Conservation (phyloP, 2,797 vertebrate species). For the Mormyrops attenuatus region DNA sequence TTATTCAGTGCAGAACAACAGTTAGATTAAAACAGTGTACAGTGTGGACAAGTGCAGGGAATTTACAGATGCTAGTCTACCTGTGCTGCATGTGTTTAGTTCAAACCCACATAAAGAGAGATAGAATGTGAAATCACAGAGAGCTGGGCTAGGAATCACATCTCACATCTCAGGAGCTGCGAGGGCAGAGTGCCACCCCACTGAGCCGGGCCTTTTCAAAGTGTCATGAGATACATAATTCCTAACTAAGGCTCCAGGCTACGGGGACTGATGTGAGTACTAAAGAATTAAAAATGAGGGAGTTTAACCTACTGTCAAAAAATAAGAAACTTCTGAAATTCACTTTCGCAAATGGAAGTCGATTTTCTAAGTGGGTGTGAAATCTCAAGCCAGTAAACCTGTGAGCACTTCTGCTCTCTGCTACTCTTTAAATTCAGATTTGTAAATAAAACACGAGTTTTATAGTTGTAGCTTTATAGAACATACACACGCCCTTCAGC, state of each 20-base stretch:
- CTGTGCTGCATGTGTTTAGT: neutral
- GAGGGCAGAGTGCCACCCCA: neutral
- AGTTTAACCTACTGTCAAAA: slow-evolving; percentile 6
- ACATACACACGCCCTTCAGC: slow-evolving; percentile 7
- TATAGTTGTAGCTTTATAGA: neutral
- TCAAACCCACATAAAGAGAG: neutral
- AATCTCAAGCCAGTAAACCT: slow-evolving; percentile 3
- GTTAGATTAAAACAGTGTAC: neutral
- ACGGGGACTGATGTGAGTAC: neutral
- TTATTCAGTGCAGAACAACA: neutral
- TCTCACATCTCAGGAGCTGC: neutral
- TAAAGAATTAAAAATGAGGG: neutral
- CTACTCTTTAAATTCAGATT: neutral
- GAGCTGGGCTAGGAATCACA: neutral
- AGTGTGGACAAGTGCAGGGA: neutral
- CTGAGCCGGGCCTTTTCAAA: neutral
- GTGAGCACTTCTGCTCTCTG: neutral
- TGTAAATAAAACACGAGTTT: neutral
- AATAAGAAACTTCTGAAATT: neutral
- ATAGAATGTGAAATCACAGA: neutral
- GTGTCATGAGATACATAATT: neutral
- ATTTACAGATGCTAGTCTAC: neutral
- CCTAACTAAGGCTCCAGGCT: neutral
- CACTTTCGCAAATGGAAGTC: neutral
- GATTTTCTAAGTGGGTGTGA: neutral